Evolutionary conservation across 2,113 vertebrate genomes (phyloP).

Genomic region (Charina bottae): DNA sequence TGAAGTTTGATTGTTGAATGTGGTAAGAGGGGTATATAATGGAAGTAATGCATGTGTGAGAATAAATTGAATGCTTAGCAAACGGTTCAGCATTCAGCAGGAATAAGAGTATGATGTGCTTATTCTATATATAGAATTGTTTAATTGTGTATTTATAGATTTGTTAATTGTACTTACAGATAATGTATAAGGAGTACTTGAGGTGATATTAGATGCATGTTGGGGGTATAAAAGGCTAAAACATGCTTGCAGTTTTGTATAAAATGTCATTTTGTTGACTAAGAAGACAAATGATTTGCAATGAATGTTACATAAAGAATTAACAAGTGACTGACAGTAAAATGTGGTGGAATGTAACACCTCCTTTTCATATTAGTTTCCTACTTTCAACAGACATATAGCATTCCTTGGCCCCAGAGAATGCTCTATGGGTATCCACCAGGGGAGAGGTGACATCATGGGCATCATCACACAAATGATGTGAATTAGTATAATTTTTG

Average conservation of each 20-base stretch:
- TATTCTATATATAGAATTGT: background rate
- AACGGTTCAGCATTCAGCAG: too few relatives aligned
- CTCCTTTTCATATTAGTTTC: background rate
- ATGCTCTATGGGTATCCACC: background rate
- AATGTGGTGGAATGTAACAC: background rate
- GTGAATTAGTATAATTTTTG: too few relatives aligned
- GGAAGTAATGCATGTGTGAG: background rate
- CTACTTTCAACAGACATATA: background rate
- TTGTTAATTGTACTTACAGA: background rate
- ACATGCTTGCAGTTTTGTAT: background rate
- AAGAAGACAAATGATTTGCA: background rate
- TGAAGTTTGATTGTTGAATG: too few relatives aligned
- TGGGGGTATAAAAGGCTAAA: background rate
- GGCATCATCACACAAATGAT: background rate
- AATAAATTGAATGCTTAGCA: background rate
- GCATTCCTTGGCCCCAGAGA: background rate
- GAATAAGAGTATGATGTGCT: background rate
- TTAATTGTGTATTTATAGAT: background rate
- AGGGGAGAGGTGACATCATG: background rate
- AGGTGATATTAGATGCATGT: background rate
- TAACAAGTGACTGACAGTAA: background rate
- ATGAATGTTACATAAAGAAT: background rate
- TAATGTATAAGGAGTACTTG: background rate
- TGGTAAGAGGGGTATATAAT: background rate
- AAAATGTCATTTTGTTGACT: background rate